Evolutionary conservation across 2,113 vertebrate genomes (phyloP).

Genomic region (Eublepharis macularius): DNA sequence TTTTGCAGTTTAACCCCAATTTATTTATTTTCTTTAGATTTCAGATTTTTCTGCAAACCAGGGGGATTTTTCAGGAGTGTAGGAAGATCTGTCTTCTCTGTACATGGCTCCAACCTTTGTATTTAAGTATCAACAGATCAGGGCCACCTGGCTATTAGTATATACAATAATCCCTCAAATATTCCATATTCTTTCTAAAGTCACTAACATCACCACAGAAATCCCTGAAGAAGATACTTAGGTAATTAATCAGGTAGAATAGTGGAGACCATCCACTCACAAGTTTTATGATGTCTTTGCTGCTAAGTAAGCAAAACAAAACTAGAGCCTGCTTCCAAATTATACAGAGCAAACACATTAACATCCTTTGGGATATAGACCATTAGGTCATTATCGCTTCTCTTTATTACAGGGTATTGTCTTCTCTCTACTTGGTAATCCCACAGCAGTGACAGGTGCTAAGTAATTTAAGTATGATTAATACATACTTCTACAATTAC

Average conservation of each 20-base stretch:
- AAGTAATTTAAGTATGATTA: constrained; percentile 6
- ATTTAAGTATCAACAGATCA: too few species aligned
- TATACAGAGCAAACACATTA: neutral
- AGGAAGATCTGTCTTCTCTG: too few species aligned
- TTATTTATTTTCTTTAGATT: too few species aligned
- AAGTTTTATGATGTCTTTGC: neutral
- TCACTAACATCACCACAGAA: neutral
- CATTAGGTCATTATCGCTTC: constrained; percentile 4
- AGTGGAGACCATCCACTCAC: neutral
- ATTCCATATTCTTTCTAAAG: neutral
- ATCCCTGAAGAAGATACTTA: neutral
- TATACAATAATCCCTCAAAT: neutral
- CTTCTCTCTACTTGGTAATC: neutral
- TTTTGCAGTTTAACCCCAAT: too few species aligned
- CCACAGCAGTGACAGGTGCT: neutral
- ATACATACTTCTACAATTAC: neutral
- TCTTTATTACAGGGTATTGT: neutral
- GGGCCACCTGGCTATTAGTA: too few species aligned
- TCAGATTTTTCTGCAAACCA: too few species aligned
- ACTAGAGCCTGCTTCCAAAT: neutral
- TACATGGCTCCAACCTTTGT: too few species aligned
- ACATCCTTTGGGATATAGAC: neutral
- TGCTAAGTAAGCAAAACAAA: neutral
- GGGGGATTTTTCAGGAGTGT: too few species aligned
- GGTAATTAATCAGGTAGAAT: neutral